Conservation (phyloP, 1,140 invertebrate species). For the Ceratina calcarata region DNA sequence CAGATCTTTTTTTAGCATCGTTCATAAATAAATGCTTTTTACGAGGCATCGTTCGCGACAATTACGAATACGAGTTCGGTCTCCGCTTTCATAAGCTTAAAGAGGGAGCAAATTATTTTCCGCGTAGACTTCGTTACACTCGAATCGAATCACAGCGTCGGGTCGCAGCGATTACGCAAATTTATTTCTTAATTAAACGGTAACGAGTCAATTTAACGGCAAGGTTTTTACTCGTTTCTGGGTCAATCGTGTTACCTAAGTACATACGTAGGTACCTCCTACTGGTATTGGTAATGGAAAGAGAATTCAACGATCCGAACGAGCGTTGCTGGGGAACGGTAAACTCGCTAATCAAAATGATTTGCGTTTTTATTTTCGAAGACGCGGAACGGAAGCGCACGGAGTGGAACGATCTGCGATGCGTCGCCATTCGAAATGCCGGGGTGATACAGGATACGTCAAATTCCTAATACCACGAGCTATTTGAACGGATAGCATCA, state of each 20-base stretch:
- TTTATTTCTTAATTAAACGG: constrained; percentile 22
- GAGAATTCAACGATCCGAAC: background rate
- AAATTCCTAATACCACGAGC: background rate
- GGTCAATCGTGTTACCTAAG: background rate
- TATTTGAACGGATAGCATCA: background rate
- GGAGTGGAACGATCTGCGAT: background rate
- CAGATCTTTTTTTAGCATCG: background rate
- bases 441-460: background rate
- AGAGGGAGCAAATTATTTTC: background rate
- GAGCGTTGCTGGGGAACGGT: background rate
- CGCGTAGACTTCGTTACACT: background rate
- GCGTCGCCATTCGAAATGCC: background rate
- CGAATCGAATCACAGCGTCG: background rate
- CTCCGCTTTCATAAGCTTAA: too few relatives aligned
- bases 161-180: background rate
- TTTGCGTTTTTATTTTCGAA: background rate
- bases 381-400: background rate
- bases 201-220: background rate
- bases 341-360: background rate
- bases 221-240: background rate
- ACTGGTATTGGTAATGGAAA: background rate
- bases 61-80: background rate
- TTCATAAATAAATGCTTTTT: background rate
- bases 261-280: too few relatives aligned
- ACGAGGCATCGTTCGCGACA: background rate